phyloP scores from a whole-genome alignment of 1,140 invertebrate species.

The Calycopis cecrops region DNA sequence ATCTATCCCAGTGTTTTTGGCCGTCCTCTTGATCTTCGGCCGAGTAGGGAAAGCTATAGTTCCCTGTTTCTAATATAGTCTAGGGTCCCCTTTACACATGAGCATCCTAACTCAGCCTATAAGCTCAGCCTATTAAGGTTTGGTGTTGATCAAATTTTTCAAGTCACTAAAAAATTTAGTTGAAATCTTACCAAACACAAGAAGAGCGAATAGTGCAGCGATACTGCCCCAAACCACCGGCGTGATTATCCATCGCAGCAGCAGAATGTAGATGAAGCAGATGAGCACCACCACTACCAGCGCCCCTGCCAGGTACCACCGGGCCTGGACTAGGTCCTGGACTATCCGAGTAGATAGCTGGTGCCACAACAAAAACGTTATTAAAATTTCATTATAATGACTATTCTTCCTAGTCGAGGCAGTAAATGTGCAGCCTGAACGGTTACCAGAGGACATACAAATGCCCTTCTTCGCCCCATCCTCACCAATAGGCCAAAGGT shows the following conservation, averaged over 20 bases:
- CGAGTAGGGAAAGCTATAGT: no score
- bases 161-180: background rate
- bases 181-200: conserved; percentile 79
- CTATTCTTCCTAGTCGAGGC: background rate
- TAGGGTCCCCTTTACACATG: no score
- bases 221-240: conserved; percentile 93
- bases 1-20: no score
- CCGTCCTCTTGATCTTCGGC: no score
- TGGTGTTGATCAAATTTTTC: background rate
- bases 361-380: background rate
- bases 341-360: conserved; percentile 79
- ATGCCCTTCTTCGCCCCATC: no score
- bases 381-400: background rate
- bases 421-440: no score
- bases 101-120: no score
- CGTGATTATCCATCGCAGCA: conserved; percentile 91
- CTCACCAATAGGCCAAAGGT: no score
- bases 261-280: conserved; percentile 90
- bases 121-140: no score
- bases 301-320: conserved; percentile 81
- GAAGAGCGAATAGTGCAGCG: conserved; percentile 79
- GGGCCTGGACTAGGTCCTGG: conserved; percentile 83
- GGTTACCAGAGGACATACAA: no score
- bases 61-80: no score
- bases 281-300: conserved; percentile 81